phyloP scores from a whole-genome alignment of 2,113 vertebrate species.

The Paramisgurnus dabryanus region DNA sequence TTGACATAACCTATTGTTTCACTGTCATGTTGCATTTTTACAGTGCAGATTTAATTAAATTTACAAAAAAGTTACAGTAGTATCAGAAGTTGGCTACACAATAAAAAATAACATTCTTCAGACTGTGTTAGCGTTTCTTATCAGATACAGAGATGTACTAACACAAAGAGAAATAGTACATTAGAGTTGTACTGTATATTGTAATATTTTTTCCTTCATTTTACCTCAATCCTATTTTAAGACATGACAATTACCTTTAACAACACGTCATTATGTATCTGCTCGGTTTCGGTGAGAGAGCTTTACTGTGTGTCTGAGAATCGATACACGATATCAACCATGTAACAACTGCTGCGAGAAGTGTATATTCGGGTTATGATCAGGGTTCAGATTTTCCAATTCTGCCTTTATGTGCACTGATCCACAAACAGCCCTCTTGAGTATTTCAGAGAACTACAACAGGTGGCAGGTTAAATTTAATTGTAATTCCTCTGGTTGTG shows the following conservation, averaged over 20 bases:
- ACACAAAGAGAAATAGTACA: conserved; percentile 11
- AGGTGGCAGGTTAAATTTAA: not conserved
- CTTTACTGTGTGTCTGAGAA: conserved; percentile 10
- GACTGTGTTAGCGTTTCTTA: not conserved
- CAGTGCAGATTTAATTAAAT: too few relatives aligned
- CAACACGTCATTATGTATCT: conserved; percentile 16
- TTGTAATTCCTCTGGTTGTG: not conserved
- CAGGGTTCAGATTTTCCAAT: conserved; percentile 3
- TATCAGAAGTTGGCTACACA: not conserved
- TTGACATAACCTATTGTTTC: too few relatives aligned
- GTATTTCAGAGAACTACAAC: conserved; percentile 6
- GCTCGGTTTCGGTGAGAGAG: not conserved
- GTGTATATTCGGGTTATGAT: not conserved
- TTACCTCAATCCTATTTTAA: conserved; percentile 1
- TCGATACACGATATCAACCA: conserved; percentile 17
- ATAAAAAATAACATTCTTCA: not conserved
- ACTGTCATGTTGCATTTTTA: too few relatives aligned
- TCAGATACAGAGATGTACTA: not conserved
- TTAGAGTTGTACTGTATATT: not conserved
- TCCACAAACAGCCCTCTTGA: not conserved
- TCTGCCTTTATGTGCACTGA: conserved; percentile 1
- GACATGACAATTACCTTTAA: conserved; percentile 27
- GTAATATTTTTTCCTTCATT: not conserved
- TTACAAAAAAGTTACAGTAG: too few relatives aligned
- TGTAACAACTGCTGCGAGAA: not conserved